Evolutionary conservation across 2,888 invertebrate genomes (phyloP).

Genomic region (Panopea generosa): DNA sequence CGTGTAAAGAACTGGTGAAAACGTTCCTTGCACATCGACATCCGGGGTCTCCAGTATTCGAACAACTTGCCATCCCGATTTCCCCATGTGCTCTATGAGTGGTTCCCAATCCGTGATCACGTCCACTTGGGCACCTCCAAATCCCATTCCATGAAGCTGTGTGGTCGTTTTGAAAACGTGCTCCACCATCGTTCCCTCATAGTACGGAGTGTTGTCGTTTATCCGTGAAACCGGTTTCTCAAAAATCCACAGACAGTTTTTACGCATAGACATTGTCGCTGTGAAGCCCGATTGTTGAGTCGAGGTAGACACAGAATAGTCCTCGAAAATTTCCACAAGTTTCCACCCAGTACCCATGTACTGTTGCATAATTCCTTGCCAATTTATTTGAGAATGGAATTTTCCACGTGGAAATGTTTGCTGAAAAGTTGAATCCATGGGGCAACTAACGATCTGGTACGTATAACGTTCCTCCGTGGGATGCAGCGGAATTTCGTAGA

Average conservation of each 20-base stretch:
- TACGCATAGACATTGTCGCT: conserved; percentile 33
- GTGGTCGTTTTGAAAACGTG: conserved; percentile 70
- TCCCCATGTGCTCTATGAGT: conserved; percentile 76
- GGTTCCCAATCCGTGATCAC: conserved; percentile 75
- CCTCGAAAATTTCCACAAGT: conserved; percentile 81
- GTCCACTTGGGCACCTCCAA: conserved; percentile 45
- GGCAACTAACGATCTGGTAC: conserved; percentile 76
- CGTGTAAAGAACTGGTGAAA: conserved; percentile 32
- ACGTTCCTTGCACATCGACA: conserved; percentile 37
- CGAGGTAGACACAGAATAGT: conserved; percentile 44
- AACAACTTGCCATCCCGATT: conserved; percentile 81
- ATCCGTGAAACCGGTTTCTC: conserved; percentile 77
- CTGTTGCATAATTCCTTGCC: conserved; percentile 72
- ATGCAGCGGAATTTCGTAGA: conserved; percentile 78
- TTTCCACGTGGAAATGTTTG: conserved; percentile 22
- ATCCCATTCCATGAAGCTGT: conserved; percentile 46
- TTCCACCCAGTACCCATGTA: conserved; percentile 80
- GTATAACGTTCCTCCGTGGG: conserved; percentile 67
- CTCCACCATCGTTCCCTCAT: conserved; percentile 79
- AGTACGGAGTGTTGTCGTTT: conserved; percentile 75
- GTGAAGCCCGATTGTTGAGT: conserved; percentile 32
- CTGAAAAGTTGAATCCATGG: conserved; percentile 53
- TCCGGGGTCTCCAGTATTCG: conserved; percentile 75
- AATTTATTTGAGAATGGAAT: conserved; percentile 65
- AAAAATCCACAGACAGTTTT: conserved; percentile 81